Base-by-base conservation (phyloP, 2,113 vertebrate species). In the Anoura caudifer region DNA sequence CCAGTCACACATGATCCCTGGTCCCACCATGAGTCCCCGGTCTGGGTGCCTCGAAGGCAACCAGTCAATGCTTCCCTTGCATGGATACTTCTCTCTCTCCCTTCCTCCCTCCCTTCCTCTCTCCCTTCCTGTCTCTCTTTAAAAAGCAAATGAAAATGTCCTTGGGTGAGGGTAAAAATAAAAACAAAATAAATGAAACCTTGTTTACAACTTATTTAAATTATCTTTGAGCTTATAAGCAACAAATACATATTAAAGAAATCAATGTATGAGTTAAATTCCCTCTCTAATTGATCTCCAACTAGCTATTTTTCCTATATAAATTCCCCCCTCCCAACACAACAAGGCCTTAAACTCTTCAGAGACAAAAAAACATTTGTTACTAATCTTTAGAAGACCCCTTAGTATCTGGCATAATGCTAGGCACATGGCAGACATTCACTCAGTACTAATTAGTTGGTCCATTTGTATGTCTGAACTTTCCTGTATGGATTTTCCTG, bases 141-240 rank as follows among this genome's bases (percentile, higher is more conserved):
- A 63, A 63, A 63, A 63, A 63, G 61, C 26, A 63, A 28, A 63
- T 63, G 26, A 63, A 63, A 63, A 63, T 63, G 59, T 63, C 59
- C 59, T 31, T 24, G 4, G 59, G 12, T 63, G 59, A 63, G 59
- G 12, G 15, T 63, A 63, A 63, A 63, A 63, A 63, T 63, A 63
- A 63, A 63, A 63, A 31, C 22, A 61, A 61, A 61, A 61, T 56
- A 90, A 96, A 81, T 87, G 28, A 96, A 95, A 87, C 4, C 4
- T 86, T 95, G 3, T 80, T 91, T 72, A 75, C 36, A 54, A 80
- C 36, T 86, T 83, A 87, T 33, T 90, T 70, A 90, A 95, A 94
- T 94, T 80, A 79, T 33, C 73, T 83, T 90, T 94, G 88, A 96
- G 47, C 20, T 86, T 79, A 81, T 24, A 93, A 31, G 65, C 17